These are phyloP conservation scores for Drosophila peninsularis DNA, from an alignment of 2,888 invertebrate genomes.

Conservation along the genomic window DNA sequence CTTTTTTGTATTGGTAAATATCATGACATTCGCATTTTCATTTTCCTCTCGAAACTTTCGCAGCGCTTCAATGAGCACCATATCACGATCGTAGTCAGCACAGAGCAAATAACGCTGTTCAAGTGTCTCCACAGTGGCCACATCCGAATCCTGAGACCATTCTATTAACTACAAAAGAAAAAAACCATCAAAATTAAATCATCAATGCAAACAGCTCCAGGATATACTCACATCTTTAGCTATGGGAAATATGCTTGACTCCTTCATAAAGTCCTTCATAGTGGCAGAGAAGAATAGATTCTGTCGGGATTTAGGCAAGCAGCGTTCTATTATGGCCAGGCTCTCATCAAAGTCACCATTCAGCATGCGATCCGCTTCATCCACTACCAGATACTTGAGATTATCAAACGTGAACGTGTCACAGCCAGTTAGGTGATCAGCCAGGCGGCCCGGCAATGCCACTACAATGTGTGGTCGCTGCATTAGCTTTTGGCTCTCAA, in stretches of 20 bases:
- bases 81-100: slow-evolving; percentile 96
- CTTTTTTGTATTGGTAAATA: slow-evolving; percentile 98
- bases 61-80: slow-evolving; percentile 93
- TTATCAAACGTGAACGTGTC: slow-evolving; percentile 92
- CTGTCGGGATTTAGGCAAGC: slow-evolving; percentile 92
- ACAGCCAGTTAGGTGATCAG: slow-evolving; percentile 96
- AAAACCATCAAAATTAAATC: neutral
- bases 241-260: slow-evolving; percentile 87
- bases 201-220: too few relatives aligned
- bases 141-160: slow-evolving; percentile 90
- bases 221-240: slow-evolving; percentile 87
- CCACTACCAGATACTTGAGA: slow-evolving; percentile 94
- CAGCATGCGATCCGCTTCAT: slow-evolving; percentile 95
- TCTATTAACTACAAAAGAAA: slow-evolving; percentile 76
- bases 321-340: slow-evolving; percentile 91
- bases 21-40: slow-evolving; percentile 93
- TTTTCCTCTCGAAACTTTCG: slow-evolving; percentile 90
- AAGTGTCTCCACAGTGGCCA: slow-evolving; percentile 94
- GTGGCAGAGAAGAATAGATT: slow-evolving; percentile 98
- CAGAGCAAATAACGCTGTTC: slow-evolving; percentile 96
- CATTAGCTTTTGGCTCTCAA: slow-evolving; percentile 93
- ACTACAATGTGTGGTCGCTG: slow-evolving; percentile 97
- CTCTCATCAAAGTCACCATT: slow-evolving; percentile 93
- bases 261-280: slow-evolving; percentile 92
- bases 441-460: slow-evolving; percentile 97